Evolutionary conservation across 2,888 invertebrate genomes (phyloP).

Genomic region (Nymphalis c-album): DNA sequence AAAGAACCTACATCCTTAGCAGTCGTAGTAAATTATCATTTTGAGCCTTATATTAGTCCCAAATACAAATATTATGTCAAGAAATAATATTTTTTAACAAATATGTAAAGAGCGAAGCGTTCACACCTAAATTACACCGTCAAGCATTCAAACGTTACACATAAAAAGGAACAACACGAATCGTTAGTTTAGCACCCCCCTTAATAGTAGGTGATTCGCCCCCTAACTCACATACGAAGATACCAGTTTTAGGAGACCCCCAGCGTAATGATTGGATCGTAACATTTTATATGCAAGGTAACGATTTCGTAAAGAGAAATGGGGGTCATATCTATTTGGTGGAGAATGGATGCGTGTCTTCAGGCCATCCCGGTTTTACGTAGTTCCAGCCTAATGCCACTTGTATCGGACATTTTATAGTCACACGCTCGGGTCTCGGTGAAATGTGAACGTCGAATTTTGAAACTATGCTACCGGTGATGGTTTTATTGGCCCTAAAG

Average conservation of each 20-base stretch:
- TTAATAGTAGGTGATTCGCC: constrained; percentile 77
- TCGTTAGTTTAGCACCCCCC: constrained; percentile 77
- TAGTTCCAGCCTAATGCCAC: constrained; percentile 70
- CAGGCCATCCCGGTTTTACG: constrained; percentile 59
- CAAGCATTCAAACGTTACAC: constrained; percentile 69
- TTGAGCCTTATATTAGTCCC: neutral
- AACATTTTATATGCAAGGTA: constrained; percentile 21
- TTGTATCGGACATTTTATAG: constrained; percentile 77
- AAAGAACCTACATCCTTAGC: too few relatives aligned
- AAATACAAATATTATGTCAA: neutral
- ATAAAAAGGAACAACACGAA: constrained; percentile 76
- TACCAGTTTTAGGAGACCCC: constrained; percentile 54
- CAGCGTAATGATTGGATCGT: constrained; percentile 38
- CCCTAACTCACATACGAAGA: constrained; percentile 56
- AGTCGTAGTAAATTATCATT: too few relatives aligned
- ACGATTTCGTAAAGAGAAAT: constrained; percentile 28
- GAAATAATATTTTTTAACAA: constrained; percentile 15
- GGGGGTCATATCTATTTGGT: constrained; percentile 37
- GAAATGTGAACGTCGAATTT: constrained; percentile 68
- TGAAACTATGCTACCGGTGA: constrained; percentile 69
- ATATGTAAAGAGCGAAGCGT: constrained; percentile 42
- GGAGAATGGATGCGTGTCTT: constrained; percentile 64
- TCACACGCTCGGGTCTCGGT: constrained; percentile 70
- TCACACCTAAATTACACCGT: constrained; percentile 71
- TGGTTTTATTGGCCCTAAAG: constrained; percentile 74